A percentile compares a stretch with the other conserved stretches of the same genome.
Evolutionary conservation across 1,140 invertebrate genomes (phyloP).

Genomic region (Drosophila parvula): DNA sequence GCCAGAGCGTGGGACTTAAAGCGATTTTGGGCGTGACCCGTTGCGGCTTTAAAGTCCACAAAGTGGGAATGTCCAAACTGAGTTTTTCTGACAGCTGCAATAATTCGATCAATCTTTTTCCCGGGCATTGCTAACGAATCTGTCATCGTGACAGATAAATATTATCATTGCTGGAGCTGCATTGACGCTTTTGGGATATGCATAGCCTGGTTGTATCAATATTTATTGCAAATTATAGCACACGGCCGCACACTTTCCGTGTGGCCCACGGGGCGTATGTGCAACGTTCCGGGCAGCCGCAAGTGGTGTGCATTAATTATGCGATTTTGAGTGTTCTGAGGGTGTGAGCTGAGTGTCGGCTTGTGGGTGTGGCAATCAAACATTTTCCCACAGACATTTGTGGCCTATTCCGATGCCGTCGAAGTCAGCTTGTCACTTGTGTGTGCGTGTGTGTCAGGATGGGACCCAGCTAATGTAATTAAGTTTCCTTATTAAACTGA

Average conservation of each 20-base stretch:
- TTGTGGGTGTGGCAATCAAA: conserved; percentile 9
- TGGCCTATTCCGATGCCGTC: conserved; percentile 17
- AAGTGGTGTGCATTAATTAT: conserved; percentile 55
- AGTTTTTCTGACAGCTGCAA: conserved; percentile 6
- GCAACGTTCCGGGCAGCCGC: conserved; percentile 36
- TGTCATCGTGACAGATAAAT: conserved; percentile 44
- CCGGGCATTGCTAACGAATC: conserved; percentile 20
- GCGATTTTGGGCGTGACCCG: conserved; percentile 27
- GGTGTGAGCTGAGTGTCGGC: conserved; percentile 1
- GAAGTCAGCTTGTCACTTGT: conserved; percentile 16
- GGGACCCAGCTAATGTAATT: conserved; percentile 37
- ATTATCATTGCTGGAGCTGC: conserved; percentile 31
- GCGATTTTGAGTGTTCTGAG: conserved; percentile 41
- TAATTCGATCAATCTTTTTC: conserved; percentile 20
- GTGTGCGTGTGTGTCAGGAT: background rate
- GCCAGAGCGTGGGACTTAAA: conserved; percentile 30
- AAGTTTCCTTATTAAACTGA: conserved; percentile 22
- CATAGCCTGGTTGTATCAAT: conserved; percentile 35
- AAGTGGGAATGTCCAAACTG: conserved; percentile 14
- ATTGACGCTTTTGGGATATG: background rate
- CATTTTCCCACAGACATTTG: conserved; percentile 19
- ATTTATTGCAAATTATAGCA: conserved; percentile 46
- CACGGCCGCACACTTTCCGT: conserved; percentile 15
- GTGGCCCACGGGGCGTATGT: conserved; percentile 47
- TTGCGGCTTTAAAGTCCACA: conserved; percentile 21